Base-by-base conservation (phyloP, 2,797 vertebrate genomes). In the Diplodus puntazzo region DNA sequence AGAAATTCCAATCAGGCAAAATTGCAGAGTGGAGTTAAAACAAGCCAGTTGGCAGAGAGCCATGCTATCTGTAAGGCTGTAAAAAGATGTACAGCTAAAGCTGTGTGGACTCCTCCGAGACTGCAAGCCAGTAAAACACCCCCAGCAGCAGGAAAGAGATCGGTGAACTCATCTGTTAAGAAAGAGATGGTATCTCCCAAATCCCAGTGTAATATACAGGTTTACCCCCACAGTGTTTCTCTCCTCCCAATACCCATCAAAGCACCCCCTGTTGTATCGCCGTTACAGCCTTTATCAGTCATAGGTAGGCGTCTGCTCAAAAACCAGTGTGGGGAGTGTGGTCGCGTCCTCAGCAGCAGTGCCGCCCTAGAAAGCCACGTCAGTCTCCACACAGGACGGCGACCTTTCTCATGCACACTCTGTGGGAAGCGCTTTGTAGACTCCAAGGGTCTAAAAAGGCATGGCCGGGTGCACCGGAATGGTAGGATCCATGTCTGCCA, bases 351-450 rank as follows among this genome's bases (percentile, higher is more conserved):
- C 20, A 93, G 91, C 73, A 95, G 92, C 59, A 83, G 65, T 0
- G 85, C 88, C 27, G 92, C 94, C 1, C 76, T 96, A 11, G 92
- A 94, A 68, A 95, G 90, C 83, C 95, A 95, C 8, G 91, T 93
- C 57, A 87, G 92, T 68, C 88, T 93, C 21, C 95, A 96, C 54
- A 85, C 82, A 3, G 88, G 92, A 18, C 75, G 79, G 42, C 71
- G 89, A 30, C 94, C 94, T 2, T 95, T 92, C 72, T 93, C 89
- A 0, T 96, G 95, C 73, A 76, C 75, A 0, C 77, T 94, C 18
- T 96, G 95, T 46, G 93, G 90, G 16, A 96, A 96, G 50, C 72
- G 55, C 17, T 96, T 95, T 13, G 87, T 92, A 53, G 94, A 94
- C 68, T 69, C 91, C 3, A 91, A 90, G 55, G 84, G 89, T 65